Percentiles rank a stretch among this genome's conserved stretches.
Evolutionary conservation across 2,797 vertebrate species (phyloP).

Genomic region (Balearica regulorum): DNA sequence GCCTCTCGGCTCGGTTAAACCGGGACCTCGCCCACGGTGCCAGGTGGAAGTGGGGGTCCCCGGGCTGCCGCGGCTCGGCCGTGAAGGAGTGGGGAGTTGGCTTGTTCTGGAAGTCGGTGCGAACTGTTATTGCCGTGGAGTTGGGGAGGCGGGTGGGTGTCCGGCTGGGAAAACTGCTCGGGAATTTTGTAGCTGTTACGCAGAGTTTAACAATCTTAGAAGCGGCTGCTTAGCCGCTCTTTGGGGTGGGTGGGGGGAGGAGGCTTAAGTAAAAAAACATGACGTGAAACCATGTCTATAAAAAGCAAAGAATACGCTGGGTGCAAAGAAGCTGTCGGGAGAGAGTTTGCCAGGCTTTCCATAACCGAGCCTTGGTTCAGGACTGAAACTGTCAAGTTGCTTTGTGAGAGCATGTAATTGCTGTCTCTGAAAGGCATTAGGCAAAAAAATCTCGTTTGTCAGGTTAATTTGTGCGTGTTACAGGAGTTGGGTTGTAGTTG

Average conservation of each 20-base stretch:
- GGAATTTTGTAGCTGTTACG: not conserved
- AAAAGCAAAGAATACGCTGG: not conserved
- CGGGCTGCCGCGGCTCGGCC: not conserved
- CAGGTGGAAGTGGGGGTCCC: not conserved
- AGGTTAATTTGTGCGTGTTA: not conserved
- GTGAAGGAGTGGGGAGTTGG: accelerated
- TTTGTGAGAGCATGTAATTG: not conserved
- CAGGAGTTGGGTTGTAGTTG: not conserved
- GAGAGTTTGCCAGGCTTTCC: not conserved
- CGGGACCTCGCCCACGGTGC: not conserved
- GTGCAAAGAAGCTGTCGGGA: not conserved
- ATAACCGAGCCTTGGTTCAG: accelerated
- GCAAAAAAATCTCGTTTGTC: accelerated
- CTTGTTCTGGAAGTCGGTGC: not conserved
- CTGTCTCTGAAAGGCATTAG: not conserved
- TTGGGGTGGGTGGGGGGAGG: too few relatives aligned
- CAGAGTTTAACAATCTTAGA: not conserved
- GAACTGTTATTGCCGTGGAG: accelerated
- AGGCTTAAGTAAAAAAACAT: not conserved
- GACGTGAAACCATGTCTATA: not conserved
- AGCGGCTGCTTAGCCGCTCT: not conserved
- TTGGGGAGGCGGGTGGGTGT: not conserved
- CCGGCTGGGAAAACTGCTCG: not conserved
- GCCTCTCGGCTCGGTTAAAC: accelerated
- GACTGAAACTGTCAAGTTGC: not conserved